A percentile compares a stretch with the other conserved stretches of the same genome.
Conservation (phyloP, 2,797 vertebrate genomes). For the Nyctibius grandis region DNA sequence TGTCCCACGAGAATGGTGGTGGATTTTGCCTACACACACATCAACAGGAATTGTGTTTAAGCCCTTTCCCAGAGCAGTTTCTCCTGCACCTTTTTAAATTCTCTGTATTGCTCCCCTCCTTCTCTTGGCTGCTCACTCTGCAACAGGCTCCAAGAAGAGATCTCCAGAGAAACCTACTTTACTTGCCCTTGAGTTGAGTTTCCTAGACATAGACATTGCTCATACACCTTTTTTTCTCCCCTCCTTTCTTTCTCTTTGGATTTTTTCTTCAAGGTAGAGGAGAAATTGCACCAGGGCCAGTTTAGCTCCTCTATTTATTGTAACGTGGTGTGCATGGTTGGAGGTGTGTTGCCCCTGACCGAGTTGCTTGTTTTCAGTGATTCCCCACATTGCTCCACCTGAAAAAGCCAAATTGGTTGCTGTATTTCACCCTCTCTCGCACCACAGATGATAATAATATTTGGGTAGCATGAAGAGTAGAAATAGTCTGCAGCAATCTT, state of each 20-base stretch:
- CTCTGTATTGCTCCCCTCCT: not conserved
- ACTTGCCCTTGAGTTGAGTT: not conserved
- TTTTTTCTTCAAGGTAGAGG: not conserved
- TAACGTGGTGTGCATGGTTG: not conserved
- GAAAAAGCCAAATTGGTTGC: not conserved
- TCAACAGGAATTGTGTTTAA: not conserved
- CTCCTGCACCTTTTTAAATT: not conserved
- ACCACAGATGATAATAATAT: not conserved
- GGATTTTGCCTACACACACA: not conserved
- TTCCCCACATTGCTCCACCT: not conserved
- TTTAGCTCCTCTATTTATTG: not conserved
- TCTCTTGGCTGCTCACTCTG: not conserved
- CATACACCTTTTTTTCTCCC: accelerated
- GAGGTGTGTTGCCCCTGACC: not conserved
- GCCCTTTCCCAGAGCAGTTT: not conserved
- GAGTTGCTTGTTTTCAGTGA: not conserved
- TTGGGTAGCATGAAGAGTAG: not conserved
- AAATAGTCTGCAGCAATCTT: not conserved
- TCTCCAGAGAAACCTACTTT: not conserved
- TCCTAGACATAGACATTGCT: not conserved
- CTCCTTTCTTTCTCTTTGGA: not conserved
- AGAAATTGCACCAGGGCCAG: not conserved
- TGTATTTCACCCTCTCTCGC: not conserved
- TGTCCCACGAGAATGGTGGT: not conserved
- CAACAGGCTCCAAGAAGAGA: not conserved